phyloP scores from a whole-genome alignment of 2,888 invertebrate genomes.

The Acanthacorydalis orientalis region DNA sequence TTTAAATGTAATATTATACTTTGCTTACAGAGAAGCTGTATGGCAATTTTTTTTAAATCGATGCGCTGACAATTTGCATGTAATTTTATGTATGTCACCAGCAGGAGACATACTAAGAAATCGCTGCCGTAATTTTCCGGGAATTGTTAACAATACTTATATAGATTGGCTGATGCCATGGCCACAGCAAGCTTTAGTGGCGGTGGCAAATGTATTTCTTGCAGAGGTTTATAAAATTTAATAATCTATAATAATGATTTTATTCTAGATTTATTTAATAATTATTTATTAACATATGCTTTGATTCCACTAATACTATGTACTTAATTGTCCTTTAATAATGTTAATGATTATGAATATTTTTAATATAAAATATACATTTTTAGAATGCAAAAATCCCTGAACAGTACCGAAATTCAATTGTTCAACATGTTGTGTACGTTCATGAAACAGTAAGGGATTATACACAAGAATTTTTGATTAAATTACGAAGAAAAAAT shows the following conservation, averaged over 20 bases:
- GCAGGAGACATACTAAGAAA: constrained; percentile 66
- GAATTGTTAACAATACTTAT: constrained; percentile 78
- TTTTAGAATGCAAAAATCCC: constrained; percentile 46
- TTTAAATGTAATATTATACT: background rate
- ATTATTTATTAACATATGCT: too few relatives aligned
- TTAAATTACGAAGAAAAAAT: constrained; percentile 61
- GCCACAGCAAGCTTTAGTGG: constrained; percentile 76
- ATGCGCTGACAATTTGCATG: constrained; percentile 70
- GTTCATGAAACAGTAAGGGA: constrained; percentile 60
- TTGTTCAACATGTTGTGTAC: constrained; percentile 73
- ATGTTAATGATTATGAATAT: too few relatives aligned
- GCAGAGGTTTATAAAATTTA: constrained; percentile 39
- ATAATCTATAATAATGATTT: too few relatives aligned
- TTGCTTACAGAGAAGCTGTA: constrained; percentile 47
- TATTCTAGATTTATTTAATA: too few relatives aligned
- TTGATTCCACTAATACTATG: too few relatives aligned
- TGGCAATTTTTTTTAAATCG: constrained; percentile 71
- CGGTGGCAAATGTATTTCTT: constrained; percentile 73
- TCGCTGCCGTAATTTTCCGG: constrained; percentile 80
- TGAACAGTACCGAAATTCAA: constrained; percentile 43
- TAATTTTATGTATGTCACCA: constrained; percentile 84
- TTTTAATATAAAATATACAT: background rate
- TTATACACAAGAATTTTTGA: constrained; percentile 55
- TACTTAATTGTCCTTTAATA: too few relatives aligned
- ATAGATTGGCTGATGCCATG: constrained; percentile 92